A percentile compares a stretch with the other conserved stretches of the same genome.
These are phyloP conservation scores for Drepana falcataria DNA, from an alignment of 2,888 invertebrate species.

Conservation along the genomic window DNA sequence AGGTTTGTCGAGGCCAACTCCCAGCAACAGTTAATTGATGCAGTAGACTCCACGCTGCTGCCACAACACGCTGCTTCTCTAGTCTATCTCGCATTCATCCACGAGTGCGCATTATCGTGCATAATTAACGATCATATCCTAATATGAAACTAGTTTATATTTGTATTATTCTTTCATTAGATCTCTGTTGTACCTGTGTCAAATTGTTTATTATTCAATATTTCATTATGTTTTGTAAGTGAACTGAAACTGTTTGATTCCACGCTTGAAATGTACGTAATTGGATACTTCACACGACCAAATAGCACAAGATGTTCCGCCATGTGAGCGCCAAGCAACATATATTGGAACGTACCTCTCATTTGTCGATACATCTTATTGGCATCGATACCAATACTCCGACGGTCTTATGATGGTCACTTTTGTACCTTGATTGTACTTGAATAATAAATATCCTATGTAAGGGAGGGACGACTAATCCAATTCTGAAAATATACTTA, in stretches of 20 bases:
- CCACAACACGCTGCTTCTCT: slow-evolving; percentile 71
- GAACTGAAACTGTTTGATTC: slow-evolving; percentile 56
- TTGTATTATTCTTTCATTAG: slow-evolving; percentile 77
- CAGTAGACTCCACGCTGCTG: slow-evolving; percentile 70
- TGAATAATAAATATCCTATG: slow-evolving; percentile 61
- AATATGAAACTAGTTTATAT: slow-evolving; percentile 70
- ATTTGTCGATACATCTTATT: slow-evolving; percentile 52
- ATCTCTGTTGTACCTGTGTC: slow-evolving; percentile 78
- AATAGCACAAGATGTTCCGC: slow-evolving; percentile 52
- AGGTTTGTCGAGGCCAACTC: slow-evolving; percentile 52
- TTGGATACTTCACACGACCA: slow-evolving; percentile 62
- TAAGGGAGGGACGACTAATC: slow-evolving; percentile 72
- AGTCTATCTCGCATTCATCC: slow-evolving; percentile 73
- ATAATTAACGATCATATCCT: slow-evolving; percentile 76
- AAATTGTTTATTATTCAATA: slow-evolving; percentile 69
- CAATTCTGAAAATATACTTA: slow-evolving; percentile 78
- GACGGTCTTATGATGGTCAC: slow-evolving; percentile 74
- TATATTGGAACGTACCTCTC: slow-evolving; percentile 40
- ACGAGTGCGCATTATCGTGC: slow-evolving; percentile 67
- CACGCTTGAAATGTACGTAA: slow-evolving; percentile 60
- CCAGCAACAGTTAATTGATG: slow-evolving; percentile 75
- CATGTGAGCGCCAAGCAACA: slow-evolving; percentile 22
- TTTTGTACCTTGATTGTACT: slow-evolving; percentile 76
- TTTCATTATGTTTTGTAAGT: slow-evolving; percentile 64
- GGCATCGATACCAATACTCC: slow-evolving; percentile 68